A percentile compares a stretch with the other conserved stretches of the same genome.
These are phyloP conservation scores for Pseudochirops cupreus DNA, from an alignment of 2,797 vertebrate species.

Conservation along the genomic window DNA sequence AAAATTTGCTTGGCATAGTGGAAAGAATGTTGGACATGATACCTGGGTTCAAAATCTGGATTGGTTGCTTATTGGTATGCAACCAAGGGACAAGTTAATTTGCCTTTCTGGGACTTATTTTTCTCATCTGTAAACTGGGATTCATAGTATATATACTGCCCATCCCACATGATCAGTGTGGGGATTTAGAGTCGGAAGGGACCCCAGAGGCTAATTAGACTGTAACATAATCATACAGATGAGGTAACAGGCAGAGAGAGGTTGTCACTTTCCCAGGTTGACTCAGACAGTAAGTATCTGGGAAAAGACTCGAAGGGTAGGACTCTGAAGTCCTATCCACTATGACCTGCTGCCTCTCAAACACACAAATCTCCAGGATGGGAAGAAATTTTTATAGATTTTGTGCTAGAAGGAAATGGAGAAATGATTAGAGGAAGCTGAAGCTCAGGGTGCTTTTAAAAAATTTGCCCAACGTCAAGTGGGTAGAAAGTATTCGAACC, in stretches of 20 bases:
- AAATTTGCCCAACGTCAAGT: background rate
- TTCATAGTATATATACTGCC: background rate
- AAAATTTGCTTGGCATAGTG: background rate
- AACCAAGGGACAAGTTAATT: background rate
- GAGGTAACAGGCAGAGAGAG: background rate
- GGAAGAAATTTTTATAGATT: background rate
- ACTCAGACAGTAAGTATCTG: background rate
- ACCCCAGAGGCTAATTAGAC: background rate
- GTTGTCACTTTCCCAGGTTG: background rate
- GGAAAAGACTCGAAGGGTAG: background rate
- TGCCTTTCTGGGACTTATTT: background rate
- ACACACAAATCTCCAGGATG: background rate
- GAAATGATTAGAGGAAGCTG: background rate
- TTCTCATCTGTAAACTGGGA: background rate
- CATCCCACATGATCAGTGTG: background rate
- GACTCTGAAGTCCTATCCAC: background rate
- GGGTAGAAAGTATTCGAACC: background rate
- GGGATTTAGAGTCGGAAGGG: background rate
- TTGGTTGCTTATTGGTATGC: background rate
- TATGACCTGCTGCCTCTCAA: background rate
- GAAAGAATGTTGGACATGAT: background rate
- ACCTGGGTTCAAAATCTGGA: background rate
- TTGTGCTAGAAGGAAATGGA: background rate
- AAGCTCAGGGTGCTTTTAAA: background rate
- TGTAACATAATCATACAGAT: background rate